phyloP scores from a whole-genome alignment of 2,113 vertebrate genomes.

The Buteo buteo region DNA sequence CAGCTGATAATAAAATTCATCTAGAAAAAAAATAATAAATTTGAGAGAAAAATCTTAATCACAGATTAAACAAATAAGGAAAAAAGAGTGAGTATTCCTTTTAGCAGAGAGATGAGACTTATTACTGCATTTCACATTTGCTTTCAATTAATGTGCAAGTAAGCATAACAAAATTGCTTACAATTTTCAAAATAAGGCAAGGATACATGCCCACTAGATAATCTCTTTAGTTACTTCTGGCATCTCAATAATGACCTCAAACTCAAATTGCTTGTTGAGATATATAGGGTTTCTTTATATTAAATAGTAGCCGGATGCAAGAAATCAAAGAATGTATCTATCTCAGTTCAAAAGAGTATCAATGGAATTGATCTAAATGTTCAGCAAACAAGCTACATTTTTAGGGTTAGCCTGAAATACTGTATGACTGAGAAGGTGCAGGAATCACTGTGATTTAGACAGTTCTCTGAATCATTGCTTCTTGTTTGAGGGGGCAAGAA shows the following conservation, averaged over 20 bases:
- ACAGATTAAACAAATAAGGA: background rate
- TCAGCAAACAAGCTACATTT: background rate
- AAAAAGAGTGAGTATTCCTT: background rate
- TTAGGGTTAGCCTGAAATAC: background rate
- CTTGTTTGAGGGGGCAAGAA: background rate
- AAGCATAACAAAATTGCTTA: background rate
- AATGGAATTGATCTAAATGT: background rate
- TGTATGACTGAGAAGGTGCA: background rate
- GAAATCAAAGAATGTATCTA: background rate
- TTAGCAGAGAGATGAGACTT: background rate
- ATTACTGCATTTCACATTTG: background rate
- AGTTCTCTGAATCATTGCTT: background rate
- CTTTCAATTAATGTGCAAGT: background rate
- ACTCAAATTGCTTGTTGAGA: background rate
- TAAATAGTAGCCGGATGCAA: background rate
- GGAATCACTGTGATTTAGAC: background rate
- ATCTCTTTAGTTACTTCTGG: background rate
- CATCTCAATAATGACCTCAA: background rate
- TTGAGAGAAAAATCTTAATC: background rate
- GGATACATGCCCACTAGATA: fast-evolving
- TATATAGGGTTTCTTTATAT: background rate
- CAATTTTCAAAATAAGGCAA: background rate
- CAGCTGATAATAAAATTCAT: background rate
- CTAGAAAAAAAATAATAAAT: background rate
- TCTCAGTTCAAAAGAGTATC: background rate